phyloP scores from a whole-genome alignment of 2,888 invertebrate genomes.

The Drosophila mayaguana region DNA sequence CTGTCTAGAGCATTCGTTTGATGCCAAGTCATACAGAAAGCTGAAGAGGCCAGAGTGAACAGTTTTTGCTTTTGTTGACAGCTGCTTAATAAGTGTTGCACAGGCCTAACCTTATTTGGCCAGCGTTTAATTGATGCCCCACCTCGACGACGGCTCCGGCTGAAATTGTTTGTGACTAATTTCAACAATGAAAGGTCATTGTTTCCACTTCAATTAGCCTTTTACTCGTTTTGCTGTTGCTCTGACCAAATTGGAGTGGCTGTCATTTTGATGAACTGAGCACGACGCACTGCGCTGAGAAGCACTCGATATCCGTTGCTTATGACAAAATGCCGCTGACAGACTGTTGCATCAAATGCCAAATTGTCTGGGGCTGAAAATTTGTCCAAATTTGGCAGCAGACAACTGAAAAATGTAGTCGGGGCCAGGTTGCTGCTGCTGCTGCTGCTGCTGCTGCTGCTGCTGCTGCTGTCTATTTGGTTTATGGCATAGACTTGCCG shows the following conservation, averaged over 20 bases:
- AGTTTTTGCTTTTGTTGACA: conserved; percentile 1
- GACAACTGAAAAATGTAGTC: conserved; percentile 59
- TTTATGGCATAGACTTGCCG: conserved; percentile 72
- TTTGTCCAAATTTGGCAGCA: conserved; percentile 74
- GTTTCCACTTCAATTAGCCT: conserved; percentile 78
- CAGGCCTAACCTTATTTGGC: conserved; percentile 58
- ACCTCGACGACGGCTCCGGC: conserved; percentile 35
- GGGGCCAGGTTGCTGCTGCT: conserved; percentile 13
- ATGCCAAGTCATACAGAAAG: background rate
- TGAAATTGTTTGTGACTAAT: conserved; percentile 73
- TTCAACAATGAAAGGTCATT: conserved; percentile 77
- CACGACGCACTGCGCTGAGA: conserved; percentile 37
- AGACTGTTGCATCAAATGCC: conserved; percentile 73
- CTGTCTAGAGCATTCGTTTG: background rate
- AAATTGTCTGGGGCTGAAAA: conserved; percentile 69
- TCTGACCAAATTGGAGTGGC: conserved; percentile 66
- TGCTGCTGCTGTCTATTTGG: conserved; percentile 30
- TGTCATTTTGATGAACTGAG: conserved; percentile 59
- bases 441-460: background rate
- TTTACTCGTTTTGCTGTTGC: conserved; percentile 37
- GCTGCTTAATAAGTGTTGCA: conserved; percentile 42
- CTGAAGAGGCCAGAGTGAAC: background rate
- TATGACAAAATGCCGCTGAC: conserved; percentile 62
- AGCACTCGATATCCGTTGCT: conserved; percentile 43
- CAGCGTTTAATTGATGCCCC: conserved; percentile 49